Evolutionary conservation across 2,113 vertebrate genomes (phyloP).

Genomic region (Etia nguti): DNA sequence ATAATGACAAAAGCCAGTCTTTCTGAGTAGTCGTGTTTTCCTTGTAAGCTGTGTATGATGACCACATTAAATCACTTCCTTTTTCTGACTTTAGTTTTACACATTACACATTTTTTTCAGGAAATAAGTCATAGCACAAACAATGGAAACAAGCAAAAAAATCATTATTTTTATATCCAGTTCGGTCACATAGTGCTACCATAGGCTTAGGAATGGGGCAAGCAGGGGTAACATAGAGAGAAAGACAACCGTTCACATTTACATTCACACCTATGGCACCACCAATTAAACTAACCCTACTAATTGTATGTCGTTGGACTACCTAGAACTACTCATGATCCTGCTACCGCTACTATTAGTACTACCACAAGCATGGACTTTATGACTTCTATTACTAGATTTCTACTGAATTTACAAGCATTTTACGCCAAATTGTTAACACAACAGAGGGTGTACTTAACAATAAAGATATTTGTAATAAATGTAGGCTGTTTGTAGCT

Average conservation of each 20-base stretch:
- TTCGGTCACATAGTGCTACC: neutral
- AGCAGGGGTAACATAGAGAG: neutral
- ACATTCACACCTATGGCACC: neutral
- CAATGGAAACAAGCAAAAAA: neutral
- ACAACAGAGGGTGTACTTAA: neutral
- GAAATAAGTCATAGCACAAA: neutral
- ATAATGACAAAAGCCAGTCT: neutral
- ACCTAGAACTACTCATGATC: neutral
- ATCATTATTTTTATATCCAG: neutral
- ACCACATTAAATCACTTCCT: neutral
- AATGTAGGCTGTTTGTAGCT: neutral
- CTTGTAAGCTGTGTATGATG: neutral
- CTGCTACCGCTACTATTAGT: neutral
- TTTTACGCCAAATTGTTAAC: neutral
- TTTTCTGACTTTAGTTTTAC: neutral
- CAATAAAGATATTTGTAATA: neutral
- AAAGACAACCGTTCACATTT: neutral
- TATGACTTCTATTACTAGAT: neutral
- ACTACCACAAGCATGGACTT: neutral
- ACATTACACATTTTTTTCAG: neutral
- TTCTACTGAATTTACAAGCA: neutral
- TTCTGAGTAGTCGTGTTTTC: neutral
- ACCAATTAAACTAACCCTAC: neutral
- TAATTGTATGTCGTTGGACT: neutral
- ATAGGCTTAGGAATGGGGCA: neutral